Evolutionary conservation across 2,888 invertebrate genomes (phyloP), one percentile per base, ranked within the genome.

Genomic region (Tipula vernalis): DNA sequence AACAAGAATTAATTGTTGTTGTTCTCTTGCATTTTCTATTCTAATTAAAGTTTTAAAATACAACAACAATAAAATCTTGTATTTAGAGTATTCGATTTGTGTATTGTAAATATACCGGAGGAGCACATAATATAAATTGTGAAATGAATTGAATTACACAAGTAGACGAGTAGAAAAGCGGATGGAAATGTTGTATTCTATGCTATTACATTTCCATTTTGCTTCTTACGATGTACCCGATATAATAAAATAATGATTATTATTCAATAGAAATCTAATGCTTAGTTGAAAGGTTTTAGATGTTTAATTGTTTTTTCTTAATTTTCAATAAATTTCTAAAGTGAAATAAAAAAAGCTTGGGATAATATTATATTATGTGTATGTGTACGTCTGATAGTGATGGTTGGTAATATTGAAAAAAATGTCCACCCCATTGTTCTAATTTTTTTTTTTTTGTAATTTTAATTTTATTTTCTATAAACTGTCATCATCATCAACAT

Each of bases 271-370:
- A 8, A 28, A 28, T 71, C 71, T 71, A 71, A 28, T 71, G 71
- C 71, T 71, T 71, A 71, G 71, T 71, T 71, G 71, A 71, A 71
- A 71, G 71, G 71, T 71, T 71, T 71, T 71, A 71, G 71, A 71
- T 71, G 71, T 71, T 71, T 71, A 71, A 71, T 71, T 71, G 71
- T 71, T 71, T 71, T 71, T 71, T 71, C 28, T 71, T 71, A 71
- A 71, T 71, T 71, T 71, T 71, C 71, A 71, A 71, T 71, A 71
- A 71, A 71, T 71, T 71, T 71, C 28, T 71, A 71, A 12, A 28
- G 28, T 71, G n/a, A n/a, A 51, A 15, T n/a, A 51, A 51, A 51
- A 44, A 44, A 57, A 15, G 51, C 12, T 71, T 71, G 71, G 10
- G 71, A 71, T 18, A 44, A 51, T 51, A 51, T 51, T 51, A 51